Conservation (phyloP, 2,888 invertebrate genomes). For the Orthosia cruda region DNA sequence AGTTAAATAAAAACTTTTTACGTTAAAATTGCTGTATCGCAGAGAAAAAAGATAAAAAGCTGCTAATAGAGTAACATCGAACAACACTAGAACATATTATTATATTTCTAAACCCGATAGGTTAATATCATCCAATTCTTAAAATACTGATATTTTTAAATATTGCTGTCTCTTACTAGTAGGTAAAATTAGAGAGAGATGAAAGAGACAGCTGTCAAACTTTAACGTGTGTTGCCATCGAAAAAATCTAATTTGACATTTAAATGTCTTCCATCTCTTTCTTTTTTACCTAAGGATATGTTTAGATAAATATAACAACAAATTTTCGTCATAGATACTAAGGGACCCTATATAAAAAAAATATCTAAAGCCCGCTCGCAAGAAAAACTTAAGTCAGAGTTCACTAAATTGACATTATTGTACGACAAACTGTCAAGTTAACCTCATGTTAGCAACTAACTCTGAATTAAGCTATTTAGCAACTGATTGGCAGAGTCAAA, state of each 20-base stretch:
- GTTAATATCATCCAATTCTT: constrained; percentile 55
- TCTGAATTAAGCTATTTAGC: no score
- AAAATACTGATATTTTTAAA: constrained; percentile 20
- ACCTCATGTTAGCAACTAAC: no score
- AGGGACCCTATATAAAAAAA: no score
- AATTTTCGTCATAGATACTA: constrained; percentile 13
- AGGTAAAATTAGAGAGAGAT: not conserved
- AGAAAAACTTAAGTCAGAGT: no score
- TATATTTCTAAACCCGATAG: constrained; percentile 38
- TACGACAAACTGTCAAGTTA: no score
- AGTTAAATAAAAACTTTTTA: not conserved
- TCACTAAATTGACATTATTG: no score
- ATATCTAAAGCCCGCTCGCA: no score
- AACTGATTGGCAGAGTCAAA: no score
- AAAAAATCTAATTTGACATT: not conserved
- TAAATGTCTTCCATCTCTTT: not conserved
- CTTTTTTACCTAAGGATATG: not conserved
- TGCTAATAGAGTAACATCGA: constrained; percentile 55
- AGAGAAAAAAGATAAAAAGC: constrained; percentile 46
- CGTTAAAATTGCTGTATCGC: not conserved
- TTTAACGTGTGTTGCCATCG: not conserved
- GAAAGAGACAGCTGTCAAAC: not conserved
- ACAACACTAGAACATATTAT: constrained; percentile 58
- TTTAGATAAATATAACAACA: constrained; percentile 18
- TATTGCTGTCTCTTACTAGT: constrained; percentile 7